These are phyloP conservation scores for Coecobrya sp. DNA, from an alignment of 2,888 invertebrate species.

Conservation along the genomic window DNA sequence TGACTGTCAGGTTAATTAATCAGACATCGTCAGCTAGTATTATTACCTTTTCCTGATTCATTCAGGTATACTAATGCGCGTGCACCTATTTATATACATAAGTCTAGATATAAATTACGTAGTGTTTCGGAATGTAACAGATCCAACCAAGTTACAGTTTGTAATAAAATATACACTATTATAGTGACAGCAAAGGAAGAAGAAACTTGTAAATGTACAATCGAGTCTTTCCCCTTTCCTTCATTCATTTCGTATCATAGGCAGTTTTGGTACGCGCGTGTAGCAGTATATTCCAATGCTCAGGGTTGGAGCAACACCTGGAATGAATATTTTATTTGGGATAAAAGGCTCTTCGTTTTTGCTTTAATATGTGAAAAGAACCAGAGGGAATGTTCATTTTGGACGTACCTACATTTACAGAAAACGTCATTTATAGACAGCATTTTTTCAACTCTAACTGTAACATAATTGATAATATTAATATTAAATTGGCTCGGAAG, in stretches of 20 bases:
- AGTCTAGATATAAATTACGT: too few relatives aligned
- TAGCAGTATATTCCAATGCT: not conserved
- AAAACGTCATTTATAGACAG: too few relatives aligned
- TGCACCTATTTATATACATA: not conserved
- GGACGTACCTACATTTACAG: too few relatives aligned
- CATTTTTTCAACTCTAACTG: too few relatives aligned
- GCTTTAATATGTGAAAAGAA: not conserved
- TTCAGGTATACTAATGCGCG: not conserved
- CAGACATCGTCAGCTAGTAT: slow-evolving; percentile 65
- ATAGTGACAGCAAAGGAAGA: too few relatives aligned
- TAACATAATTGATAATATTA: too few relatives aligned
- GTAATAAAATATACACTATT: too few relatives aligned
- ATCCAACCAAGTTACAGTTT: too few relatives aligned
- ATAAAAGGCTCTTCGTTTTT: slow-evolving; percentile 46
- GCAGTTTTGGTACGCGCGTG: not conserved
- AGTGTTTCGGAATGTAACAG: too few relatives aligned
- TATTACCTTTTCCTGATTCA: not conserved
- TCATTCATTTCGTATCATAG: not conserved
- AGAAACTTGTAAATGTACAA: too few relatives aligned
- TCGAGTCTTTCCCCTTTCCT: too few relatives aligned
- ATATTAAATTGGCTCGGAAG: not conserved
- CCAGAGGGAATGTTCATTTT: not conserved
- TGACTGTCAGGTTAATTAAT: slow-evolving; percentile 79
- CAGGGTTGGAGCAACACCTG: slow-evolving; percentile 65
- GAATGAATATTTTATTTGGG: slow-evolving; percentile 63